Base-by-base conservation (phyloP, 2,113 vertebrate genomes). In the Rhinogobius similis region DNA sequence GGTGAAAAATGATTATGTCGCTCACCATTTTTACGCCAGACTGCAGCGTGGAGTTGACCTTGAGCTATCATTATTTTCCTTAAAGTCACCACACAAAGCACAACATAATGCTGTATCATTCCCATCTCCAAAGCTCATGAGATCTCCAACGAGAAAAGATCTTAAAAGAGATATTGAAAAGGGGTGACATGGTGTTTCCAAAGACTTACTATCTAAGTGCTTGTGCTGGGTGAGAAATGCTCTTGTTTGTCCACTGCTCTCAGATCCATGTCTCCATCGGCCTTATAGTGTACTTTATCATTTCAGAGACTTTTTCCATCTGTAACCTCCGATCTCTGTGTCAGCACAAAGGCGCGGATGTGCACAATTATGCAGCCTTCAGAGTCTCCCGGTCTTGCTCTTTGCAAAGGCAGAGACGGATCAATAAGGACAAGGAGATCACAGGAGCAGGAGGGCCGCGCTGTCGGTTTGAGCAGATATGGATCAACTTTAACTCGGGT, bases 401-500 rank as follows among this genome's bases (percentile, higher is more conserved):
- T 81, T 75, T 62, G 67, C 71, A 81, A 70, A 69, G 71, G 13
- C 69, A 79, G 78, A 77, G 48, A 70, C 1, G 18, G 73, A 87
- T 86, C 87, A 75, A 89, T 90, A 75, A 67, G 43, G 69, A 84
- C 82, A 73, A 65, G 0, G 14, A 55, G 81, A 87, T 86, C 77
- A 85, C 76, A 85, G 65, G 73, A 81, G 71, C 67, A 56, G 55
- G 69, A 9, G 56, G 81, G 62, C 77, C 32, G 58, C 70, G 79
- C 65, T 78, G 70, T 77, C 29, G 68, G 62, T 75, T 18, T 50
- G 70, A 76, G 88, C 71, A 76, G 78, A 87, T 88, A 83, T 82
- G 82, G 82, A 87, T 90, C 81, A 80, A 50, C 75, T 86, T 85
- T 78, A 81, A 81, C 87, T 75, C 82, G 79, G 78, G 64, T 67